These are phyloP conservation scores for Drosophila baimaii DNA, from an alignment of 1,140 invertebrate genomes.

Conservation along the genomic window DNA sequence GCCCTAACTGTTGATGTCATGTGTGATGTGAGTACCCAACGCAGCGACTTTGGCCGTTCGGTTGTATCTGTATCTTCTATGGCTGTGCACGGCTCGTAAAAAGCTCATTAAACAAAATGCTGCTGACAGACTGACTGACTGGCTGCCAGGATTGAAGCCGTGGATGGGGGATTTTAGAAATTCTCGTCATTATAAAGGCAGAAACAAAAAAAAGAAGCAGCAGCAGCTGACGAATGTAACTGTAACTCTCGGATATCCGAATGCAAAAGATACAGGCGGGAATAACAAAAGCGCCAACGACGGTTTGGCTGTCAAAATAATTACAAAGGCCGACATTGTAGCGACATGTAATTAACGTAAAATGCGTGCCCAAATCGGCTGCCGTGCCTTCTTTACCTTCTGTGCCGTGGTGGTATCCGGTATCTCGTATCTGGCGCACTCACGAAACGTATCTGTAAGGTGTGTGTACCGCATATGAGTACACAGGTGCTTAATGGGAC, in stretches of 20 bases:
- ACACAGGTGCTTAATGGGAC: slow-evolving; percentile 59
- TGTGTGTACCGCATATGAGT: slow-evolving; percentile 24
- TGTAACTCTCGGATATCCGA: slow-evolving; percentile 45
- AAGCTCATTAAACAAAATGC: slow-evolving; percentile 76
- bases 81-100: slow-evolving; percentile 60
- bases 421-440: slow-evolving; percentile 46
- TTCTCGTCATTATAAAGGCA: slow-evolving; percentile 53
- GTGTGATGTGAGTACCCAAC: slow-evolving; percentile 28
- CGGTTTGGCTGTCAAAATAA: slow-evolving; percentile 72
- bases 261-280: slow-evolving; percentile 31
- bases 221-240: slow-evolving; percentile 62
- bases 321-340: slow-evolving; percentile 71
- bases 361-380: slow-evolving; percentile 54
- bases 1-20: slow-evolving; percentile 43
- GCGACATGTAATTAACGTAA: slow-evolving; percentile 79
- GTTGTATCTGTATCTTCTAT: slow-evolving; percentile 34
- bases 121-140: slow-evolving; percentile 45
- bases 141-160: slow-evolving; percentile 29
- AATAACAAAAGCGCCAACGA: slow-evolving; percentile 46
- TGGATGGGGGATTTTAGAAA: slow-evolving; percentile 15
- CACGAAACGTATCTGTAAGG: slow-evolving; percentile 46
- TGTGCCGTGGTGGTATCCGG: slow-evolving; percentile 10
- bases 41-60: slow-evolving; percentile 2
- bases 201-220: slow-evolving; percentile 20
- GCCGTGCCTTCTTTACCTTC: slow-evolving; percentile 37